A percentile compares a stretch with the other conserved stretches of the same genome.
phyloP scores from a whole-genome alignment of 2,113 vertebrate genomes.

The Phalacrocorax pelagicus region DNA sequence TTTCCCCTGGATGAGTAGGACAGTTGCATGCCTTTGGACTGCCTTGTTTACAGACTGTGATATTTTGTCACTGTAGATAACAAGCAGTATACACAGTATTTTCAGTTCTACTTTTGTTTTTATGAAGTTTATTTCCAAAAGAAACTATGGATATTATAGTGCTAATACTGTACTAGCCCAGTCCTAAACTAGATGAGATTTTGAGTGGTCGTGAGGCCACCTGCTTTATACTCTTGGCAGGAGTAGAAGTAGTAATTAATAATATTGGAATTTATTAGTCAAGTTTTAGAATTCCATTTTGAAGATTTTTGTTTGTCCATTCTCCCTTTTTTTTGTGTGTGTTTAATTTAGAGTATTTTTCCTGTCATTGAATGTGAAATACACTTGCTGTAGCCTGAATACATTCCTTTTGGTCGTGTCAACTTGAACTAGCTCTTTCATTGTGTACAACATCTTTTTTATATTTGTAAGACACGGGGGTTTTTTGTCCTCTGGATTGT shows the following conservation, averaged over 20 bases:
- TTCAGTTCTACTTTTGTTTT: constrained; percentile 29
- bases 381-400: constrained; percentile 11
- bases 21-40: constrained; percentile 11
- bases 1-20: not conserved
- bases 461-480: not conserved
- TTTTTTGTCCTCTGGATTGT: not conserved
- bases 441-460: not conserved
- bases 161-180: not conserved
- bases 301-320: not conserved
- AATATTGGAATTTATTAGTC: not conserved
- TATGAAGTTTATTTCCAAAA: not conserved
- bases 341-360: not conserved
- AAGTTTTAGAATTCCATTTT: not conserved
- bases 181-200: not conserved
- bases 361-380: constrained; percentile 32
- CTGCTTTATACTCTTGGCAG: not conserved
- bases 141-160: not conserved
- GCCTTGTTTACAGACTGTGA: constrained; percentile 7
- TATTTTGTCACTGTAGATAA: constrained; percentile 19
- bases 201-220: not conserved
- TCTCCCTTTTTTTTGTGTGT: not conserved
- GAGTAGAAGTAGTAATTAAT: constrained; percentile 12
- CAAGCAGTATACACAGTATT: not conserved
- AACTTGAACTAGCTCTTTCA: not conserved
- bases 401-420: constrained; percentile 22